Evolutionary conservation across 2,888 invertebrate species (phyloP).

Genomic region (Lasioglossum malachurum): DNA sequence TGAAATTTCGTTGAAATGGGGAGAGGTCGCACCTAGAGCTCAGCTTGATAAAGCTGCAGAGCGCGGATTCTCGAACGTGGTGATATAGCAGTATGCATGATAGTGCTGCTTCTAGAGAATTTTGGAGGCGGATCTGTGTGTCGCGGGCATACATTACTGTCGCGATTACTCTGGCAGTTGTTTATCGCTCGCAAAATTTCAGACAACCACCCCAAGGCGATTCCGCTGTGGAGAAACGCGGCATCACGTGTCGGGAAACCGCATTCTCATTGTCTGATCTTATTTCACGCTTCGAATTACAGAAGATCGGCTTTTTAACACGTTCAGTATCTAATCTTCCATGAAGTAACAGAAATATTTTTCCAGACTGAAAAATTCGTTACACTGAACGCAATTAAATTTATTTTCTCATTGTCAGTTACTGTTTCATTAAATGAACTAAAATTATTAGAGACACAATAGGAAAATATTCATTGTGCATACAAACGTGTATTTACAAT

Average conservation of each 20-base stretch:
- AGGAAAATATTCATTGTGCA: too few species aligned
- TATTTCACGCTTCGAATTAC: not conserved
- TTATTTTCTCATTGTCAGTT: too few species aligned
- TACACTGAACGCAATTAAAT: too few species aligned
- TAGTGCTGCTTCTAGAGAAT: not conserved
- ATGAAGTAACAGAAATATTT: not conserved
- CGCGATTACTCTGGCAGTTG: constrained; percentile 62
- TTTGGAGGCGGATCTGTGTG: not conserved
- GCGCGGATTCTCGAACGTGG: not conserved
- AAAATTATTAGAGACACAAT: too few species aligned
- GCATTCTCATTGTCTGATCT: not conserved
- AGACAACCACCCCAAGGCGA: not conserved
- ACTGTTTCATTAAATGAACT: too few species aligned
- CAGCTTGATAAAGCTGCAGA: not conserved
- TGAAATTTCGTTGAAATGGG: not conserved
- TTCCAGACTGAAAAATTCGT: not conserved
- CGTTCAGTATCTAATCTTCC: not conserved
- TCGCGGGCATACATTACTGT: constrained; percentile 33
- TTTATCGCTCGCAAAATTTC: constrained; percentile 65
- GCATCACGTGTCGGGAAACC: not conserved
- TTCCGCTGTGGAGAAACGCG: constrained; percentile 39
- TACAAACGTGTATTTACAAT: too few species aligned
- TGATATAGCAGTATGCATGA: not conserved
- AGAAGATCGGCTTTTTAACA: not conserved
- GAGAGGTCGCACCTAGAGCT: not conserved